Base-by-base conservation (phyloP, 1,140 invertebrate species). In the Semibalanus balanoides region DNA sequence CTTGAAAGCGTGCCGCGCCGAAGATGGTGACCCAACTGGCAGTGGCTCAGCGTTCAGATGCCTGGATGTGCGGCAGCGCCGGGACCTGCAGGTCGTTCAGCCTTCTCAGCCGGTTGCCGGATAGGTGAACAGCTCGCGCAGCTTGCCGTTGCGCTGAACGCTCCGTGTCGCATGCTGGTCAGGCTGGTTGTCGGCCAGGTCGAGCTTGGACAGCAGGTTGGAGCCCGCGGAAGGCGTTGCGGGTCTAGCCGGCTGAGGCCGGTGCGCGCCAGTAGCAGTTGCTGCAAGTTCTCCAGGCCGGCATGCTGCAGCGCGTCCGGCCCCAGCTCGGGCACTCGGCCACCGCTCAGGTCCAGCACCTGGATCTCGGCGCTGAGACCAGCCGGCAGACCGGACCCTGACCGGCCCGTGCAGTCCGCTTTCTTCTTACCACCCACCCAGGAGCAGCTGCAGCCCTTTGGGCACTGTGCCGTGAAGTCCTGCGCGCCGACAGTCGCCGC, bases 191-290 rank as follows among this genome's bases (percentile, higher is more conserved):
- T 91, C 87, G 31, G 90, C 90, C 73, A 94, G 82, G 83, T 94
- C 91, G 51, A 96, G 88, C 85, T 96, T 93, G 14, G 95, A 88
- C 28, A 96, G 84, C 78, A 95, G 95, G n/a, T 77, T 89, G 91
- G 79, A 96, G 87, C 80, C 93, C 91, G 80, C 89, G 87, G 83
- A 96, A 95, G 17, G 93, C 92, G 79, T 94, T n/a, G 90, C 73
- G 88, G 86, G 83, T 95, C 89, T 75, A 96, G 87, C 70, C 89
- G 88, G 74, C 88, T 85, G 27, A 96, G 86, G 77, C 89, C 88
- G 7, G 91, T 90, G 78, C 89, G 88, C 76, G 89, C 86, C 75
- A 95, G 81, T 82, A 91, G 93, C 1, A 96, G 87, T 79, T 90
- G 87, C 84, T 96, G 93, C 64, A 96, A 84, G 82, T 96, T 94